phyloP scores from a whole-genome alignment of 2,888 invertebrate genomes.

The Pseudeuparius sepicola region DNA sequence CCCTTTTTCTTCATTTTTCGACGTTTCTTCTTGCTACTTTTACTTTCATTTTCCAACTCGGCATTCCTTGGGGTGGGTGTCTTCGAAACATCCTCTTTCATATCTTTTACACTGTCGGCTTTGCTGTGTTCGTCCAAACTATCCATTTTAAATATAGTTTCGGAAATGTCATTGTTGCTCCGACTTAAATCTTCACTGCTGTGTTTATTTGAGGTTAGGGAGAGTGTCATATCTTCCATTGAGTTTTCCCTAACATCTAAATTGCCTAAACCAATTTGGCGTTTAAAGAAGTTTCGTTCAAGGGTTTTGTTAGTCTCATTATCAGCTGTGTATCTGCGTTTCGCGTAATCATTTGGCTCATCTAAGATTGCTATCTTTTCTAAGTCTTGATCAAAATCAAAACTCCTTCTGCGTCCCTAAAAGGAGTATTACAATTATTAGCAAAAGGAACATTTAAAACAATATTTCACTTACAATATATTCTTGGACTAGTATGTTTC shows the following conservation, averaged over 20 bases:
- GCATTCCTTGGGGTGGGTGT: conserved; percentile 18
- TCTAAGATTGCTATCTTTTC: conserved; percentile 37
- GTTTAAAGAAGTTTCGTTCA: conserved; percentile 37
- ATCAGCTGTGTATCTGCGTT: conserved; percentile 45
- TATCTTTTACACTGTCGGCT: conserved; percentile 22
- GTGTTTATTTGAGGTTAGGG: conserved; percentile 31
- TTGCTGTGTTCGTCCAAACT: conserved; percentile 43
- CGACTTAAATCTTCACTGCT: conserved; percentile 36
- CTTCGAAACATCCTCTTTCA: no score
- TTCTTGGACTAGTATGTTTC: no score
- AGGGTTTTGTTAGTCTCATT: conserved; percentile 32
- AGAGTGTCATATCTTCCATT: conserved; percentile 34
- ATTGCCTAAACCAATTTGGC: conserved; percentile 38
- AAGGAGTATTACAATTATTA: no score
- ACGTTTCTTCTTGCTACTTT: conserved; percentile 63
- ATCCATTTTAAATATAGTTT: conserved; percentile 61
- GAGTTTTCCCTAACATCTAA: conserved; percentile 37
- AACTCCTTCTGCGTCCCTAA: conserved; percentile 36
- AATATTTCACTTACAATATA: no score
- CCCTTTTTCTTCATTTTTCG: conserved; percentile 77
- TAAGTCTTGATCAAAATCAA: conserved; percentile 32
- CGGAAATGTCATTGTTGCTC: conserved; percentile 38
- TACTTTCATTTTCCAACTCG: conserved; percentile 38
- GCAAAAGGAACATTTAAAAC: no score
- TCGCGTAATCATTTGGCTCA: conserved; percentile 57